Evolutionary conservation across 2,888 invertebrate genomes (phyloP).

Genomic region (Julus scandinavius): DNA sequence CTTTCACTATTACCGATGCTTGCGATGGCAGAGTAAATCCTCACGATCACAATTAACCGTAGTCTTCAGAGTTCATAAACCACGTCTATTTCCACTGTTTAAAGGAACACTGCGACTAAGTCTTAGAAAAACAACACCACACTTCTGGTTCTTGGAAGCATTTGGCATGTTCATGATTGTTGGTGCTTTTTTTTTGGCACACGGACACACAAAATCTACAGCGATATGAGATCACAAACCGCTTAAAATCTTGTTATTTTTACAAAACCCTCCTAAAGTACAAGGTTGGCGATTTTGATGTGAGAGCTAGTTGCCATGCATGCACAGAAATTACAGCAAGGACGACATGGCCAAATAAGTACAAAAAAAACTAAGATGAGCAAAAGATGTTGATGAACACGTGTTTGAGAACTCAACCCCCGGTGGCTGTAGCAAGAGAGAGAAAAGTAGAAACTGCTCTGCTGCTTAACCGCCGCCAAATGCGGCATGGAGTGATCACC

Average conservation of each 20-base stretch:
- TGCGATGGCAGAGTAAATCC: constrained; percentile 31
- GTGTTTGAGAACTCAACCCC: not conserved
- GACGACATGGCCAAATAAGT: not conserved
- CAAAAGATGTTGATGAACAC: not conserved
- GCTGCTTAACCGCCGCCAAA: not conserved
- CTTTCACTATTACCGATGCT: not conserved
- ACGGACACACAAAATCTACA: not conserved
- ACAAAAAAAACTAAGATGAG: not conserved
- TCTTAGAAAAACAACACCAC: not conserved
- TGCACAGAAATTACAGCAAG: not conserved
- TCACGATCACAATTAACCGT: not conserved
- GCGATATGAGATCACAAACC: not conserved
- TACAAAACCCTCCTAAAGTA: not conserved
- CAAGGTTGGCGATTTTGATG: not conserved
- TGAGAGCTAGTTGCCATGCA: not conserved
- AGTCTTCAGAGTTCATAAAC: not conserved
- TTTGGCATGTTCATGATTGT: not conserved
- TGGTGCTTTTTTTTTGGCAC: not conserved
- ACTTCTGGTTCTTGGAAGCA: not conserved
- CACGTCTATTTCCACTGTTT: not conserved
- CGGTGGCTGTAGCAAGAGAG: not conserved
- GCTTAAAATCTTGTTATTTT: not conserved
- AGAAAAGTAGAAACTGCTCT: not conserved
- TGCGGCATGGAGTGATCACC: not conserved
- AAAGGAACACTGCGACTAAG: not conserved